Evolutionary conservation across 2,888 invertebrate species (phyloP).

Genomic region (Apocheima hispidaria): DNA sequence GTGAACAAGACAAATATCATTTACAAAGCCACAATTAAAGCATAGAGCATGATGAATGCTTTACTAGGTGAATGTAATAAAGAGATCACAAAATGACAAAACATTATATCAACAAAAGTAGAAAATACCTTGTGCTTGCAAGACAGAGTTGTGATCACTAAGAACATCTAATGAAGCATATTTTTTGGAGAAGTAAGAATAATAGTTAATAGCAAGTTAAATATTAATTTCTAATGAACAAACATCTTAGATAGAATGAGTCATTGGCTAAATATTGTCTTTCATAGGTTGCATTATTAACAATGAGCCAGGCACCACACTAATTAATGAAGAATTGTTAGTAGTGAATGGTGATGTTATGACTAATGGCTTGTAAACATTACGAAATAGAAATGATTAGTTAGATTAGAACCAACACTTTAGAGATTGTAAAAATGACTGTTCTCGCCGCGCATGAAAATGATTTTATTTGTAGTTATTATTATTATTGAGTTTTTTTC

Average conservation of each 20-base stretch:
- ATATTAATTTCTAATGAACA: conserved; percentile 17
- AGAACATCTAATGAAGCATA: too few relatives aligned
- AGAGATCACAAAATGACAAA: conserved; percentile 10
- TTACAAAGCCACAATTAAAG: conserved; percentile 7
- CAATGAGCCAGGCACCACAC: conserved; percentile 21
- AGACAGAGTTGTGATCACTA: too few relatives aligned
- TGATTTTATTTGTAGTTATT: too few relatives aligned
- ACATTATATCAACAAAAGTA: not conserved
- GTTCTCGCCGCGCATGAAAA: too few relatives aligned
- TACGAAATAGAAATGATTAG: not conserved
- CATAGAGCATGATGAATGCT: conserved; percentile 14
- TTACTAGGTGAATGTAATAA: conserved; percentile 2
- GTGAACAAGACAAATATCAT: conserved; percentile 17
- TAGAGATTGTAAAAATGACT: too few relatives aligned
- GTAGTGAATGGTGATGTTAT: not conserved
- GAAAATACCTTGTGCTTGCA: not conserved
- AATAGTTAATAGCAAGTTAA: not conserved
- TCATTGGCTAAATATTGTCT: conserved; percentile 31
- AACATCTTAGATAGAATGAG: conserved; percentile 25
- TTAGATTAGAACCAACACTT: too few relatives aligned
- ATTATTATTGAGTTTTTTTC: too few relatives aligned
- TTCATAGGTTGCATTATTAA: conserved; percentile 29
- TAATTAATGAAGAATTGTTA: conserved; percentile 7
- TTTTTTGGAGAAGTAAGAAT: too few relatives aligned
- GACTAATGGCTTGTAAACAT: conserved; percentile 1